These are phyloP conservation scores for Scaptomyza cyrtandrae DNA, from an alignment of 2,888 invertebrate species.

Conservation along the genomic window DNA sequence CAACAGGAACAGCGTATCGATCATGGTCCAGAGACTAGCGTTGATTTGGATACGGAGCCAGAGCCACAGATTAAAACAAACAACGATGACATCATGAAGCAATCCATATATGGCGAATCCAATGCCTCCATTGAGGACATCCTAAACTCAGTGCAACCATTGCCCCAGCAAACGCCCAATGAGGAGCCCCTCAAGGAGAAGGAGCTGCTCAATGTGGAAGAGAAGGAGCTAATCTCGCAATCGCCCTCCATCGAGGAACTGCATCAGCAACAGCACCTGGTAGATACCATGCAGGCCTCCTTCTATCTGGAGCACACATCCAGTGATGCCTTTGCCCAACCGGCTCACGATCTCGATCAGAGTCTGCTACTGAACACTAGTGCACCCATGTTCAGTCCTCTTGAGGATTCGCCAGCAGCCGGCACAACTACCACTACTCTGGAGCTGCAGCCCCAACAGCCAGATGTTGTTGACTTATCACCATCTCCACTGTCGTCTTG, in stretches of 20 bases:
- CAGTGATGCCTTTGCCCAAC: constrained; percentile 43
- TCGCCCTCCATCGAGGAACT: constrained; percentile 82
- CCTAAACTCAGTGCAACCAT: constrained; percentile 82
- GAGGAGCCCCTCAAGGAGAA: constrained; percentile 70
- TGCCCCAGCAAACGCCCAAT: constrained; percentile 68
- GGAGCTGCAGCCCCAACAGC: constrained; percentile 51
- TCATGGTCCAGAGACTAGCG: constrained; percentile 14
- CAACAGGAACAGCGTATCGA: constrained; percentile 6
- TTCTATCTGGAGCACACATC: constrained; percentile 73
- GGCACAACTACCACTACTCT: constrained; percentile 15
- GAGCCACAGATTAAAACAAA: constrained; percentile 1
- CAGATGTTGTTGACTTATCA: constrained; percentile 63
- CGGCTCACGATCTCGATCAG: constrained; percentile 33
- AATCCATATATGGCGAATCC: constrained; percentile 76
- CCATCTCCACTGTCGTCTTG: constrained; percentile 65
- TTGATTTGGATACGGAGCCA: constrained; percentile 16
- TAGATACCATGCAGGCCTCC: constrained; percentile 79
- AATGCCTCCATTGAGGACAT: constrained; percentile 77
- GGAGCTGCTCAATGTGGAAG: constrained; percentile 77
- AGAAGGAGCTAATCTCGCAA: constrained; percentile 79
- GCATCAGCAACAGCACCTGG: constrained; percentile 59
- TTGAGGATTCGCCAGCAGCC: constrained; percentile 23
- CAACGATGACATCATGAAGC: constrained; percentile 73
- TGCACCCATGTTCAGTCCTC: constrained; percentile 42
- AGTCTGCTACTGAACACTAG: constrained; percentile 66